Evolutionary conservation across 2,888 invertebrate species (phyloP).

Genomic region (Augochlorella aurata): DNA sequence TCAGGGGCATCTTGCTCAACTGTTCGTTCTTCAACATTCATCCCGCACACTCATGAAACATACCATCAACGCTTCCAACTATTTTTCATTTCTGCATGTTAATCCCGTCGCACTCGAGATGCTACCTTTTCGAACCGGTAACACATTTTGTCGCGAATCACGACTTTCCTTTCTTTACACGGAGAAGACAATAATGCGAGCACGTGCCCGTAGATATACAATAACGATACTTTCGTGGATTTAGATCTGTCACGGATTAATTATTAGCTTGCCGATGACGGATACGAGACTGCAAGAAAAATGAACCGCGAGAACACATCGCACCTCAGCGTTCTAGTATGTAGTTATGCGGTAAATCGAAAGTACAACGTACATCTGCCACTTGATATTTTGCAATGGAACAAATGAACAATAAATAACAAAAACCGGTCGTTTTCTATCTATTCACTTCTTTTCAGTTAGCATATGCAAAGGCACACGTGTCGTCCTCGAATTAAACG

Average conservation of each 20-base stretch:
- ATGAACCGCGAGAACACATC: constrained; percentile 15
- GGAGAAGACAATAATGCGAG: constrained; percentile 13
- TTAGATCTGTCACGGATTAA: constrained; percentile 21
- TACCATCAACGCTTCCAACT: constrained; percentile 10
- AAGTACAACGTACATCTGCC: neutral
- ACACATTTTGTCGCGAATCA: constrained; percentile 28
- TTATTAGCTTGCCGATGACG: neutral
- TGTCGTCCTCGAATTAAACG: neutral
- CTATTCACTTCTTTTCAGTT: neutral
- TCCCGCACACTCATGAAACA: constrained; percentile 25
- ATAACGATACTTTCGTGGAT: neutral
- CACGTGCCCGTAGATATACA: constrained; percentile 27
- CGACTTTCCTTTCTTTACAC: constrained; percentile 10
- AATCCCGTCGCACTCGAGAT: constrained; percentile 4
- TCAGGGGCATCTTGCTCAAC: constrained; percentile 30
- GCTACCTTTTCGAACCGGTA: constrained; percentile 25
- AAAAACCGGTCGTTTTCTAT: neutral
- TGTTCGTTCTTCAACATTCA: constrained; percentile 30
- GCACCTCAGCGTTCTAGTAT: neutral
- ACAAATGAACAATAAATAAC: constrained; percentile 23
- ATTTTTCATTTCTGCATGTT: constrained; percentile 32
- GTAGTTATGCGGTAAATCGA: neutral
- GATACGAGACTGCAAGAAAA: neutral
- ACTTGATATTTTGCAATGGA: constrained; percentile 1
- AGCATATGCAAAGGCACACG: neutral